A percentile compares a stretch with the other conserved stretches of the same genome.
Conservation (phyloP, 2,888 invertebrate species). For the Heliconius cydno region DNA sequence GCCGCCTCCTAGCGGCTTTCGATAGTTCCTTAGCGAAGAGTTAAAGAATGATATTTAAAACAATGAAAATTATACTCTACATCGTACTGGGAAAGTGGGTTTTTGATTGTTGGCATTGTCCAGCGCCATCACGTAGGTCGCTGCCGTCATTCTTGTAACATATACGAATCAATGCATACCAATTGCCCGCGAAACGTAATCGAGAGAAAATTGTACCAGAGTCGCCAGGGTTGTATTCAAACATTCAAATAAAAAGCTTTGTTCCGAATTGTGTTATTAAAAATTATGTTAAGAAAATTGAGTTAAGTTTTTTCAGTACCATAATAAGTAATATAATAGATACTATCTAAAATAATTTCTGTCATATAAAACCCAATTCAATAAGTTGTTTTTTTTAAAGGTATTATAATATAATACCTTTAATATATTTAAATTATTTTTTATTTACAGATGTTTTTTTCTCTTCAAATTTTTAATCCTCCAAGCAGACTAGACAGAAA, state of each 20-base stretch:
- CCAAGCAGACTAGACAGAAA: no score
- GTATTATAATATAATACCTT: no score
- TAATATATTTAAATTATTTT: no score
- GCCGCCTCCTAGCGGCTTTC: constrained; percentile 74
- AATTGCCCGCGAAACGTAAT: constrained; percentile 75
- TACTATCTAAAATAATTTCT: no score
- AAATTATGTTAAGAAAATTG: not conserved
- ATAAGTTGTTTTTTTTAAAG: no score
- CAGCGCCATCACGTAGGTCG: constrained; percentile 60
- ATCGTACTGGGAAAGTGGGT: constrained; percentile 49
- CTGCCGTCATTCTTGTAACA: constrained; percentile 79
- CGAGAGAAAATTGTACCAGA: constrained; percentile 77
- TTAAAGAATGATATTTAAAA: constrained; percentile 52
- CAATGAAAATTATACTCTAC: constrained; percentile 52
- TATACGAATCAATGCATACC: constrained; percentile 66
- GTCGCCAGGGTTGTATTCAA: constrained; percentile 55
- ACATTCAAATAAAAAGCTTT: not conserved
- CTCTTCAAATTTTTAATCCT: no score
- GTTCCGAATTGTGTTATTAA: not conserved
- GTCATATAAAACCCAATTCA: no score
- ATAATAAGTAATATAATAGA: no score
- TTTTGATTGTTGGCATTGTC: constrained; percentile 45
- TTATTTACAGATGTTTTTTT: no score
- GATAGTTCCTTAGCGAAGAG: constrained; percentile 64
- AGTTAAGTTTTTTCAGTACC: no score